Conservation (phyloP, 2,113 vertebrate genomes). For the Perca fluviatilis region DNA sequence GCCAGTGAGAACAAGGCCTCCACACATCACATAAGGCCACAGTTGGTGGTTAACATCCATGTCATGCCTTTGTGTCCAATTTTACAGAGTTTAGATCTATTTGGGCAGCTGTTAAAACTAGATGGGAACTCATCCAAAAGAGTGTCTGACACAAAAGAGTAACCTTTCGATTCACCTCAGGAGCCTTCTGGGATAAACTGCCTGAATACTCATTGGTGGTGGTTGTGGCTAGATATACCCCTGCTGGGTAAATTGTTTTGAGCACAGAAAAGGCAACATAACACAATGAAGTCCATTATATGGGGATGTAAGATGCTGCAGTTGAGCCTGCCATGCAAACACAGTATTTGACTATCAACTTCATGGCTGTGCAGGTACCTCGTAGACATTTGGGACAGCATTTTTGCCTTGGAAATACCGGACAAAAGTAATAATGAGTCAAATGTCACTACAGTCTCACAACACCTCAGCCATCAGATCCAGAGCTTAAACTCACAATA, state of each 20-base stretch:
- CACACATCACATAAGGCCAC: slow-evolving; percentile 28
- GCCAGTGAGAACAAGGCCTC: slow-evolving; percentile 20
- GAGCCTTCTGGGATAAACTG: slow-evolving; percentile 18
- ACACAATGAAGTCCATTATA: slow-evolving; percentile 31
- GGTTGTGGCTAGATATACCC: background rate
- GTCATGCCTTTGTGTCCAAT: slow-evolving; percentile 8
- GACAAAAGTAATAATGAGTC: background rate
- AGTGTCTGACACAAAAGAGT: slow-evolving; percentile 10
- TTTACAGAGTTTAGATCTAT: slow-evolving; percentile 6
- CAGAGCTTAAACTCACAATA: background rate
- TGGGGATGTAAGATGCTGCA: background rate
- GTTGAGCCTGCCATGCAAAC: slow-evolving; percentile 53
- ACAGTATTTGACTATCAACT: slow-evolving; percentile 55
- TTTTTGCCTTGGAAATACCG: slow-evolving; percentile 2
- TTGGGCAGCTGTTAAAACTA: slow-evolving; percentile 30
- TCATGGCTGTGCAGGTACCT: background rate
- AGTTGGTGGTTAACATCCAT: slow-evolving; percentile 9
- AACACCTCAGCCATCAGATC: background rate
- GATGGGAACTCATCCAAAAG: slow-evolving; percentile 15
- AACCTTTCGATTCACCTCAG: slow-evolving; percentile 30
- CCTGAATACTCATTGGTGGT: background rate
- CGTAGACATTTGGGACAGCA: background rate
- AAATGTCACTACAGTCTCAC: slow-evolving; percentile 2
- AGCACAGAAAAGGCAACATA: slow-evolving; percentile 14
- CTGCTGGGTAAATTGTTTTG: slow-evolving; percentile 19